phyloP scores from a whole-genome alignment of 2,888 invertebrate species.

The Aromia moschata region DNA sequence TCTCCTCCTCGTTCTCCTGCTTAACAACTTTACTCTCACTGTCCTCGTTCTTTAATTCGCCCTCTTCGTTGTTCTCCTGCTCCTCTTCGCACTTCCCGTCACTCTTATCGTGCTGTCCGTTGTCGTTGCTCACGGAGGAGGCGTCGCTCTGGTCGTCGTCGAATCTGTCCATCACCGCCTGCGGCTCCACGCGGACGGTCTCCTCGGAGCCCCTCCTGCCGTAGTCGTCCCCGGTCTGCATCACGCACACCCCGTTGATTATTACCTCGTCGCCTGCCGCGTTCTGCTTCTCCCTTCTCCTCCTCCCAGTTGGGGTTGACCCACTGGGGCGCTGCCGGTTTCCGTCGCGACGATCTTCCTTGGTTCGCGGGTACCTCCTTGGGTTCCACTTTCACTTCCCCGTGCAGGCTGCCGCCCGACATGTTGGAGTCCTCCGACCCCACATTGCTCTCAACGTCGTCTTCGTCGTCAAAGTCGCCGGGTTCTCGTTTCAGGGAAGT shows the following conservation, averaged over 20 bases:
- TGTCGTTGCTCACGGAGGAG: slow-evolving; percentile 60
- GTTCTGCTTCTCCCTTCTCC: slow-evolving; percentile 67
- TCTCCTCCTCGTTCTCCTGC: slow-evolving; percentile 70
- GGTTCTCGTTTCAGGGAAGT: slow-evolving; percentile 81
- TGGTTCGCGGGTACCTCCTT: slow-evolving; percentile 60
- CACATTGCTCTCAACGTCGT: slow-evolving; percentile 79
- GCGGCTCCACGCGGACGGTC: slow-evolving; percentile 80
- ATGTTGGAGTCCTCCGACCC: slow-evolving; percentile 74
- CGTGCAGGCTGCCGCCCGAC: slow-evolving; percentile 64
- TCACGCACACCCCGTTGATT: slow-evolving; percentile 93
- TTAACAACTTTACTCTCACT: slow-evolving; percentile 67
- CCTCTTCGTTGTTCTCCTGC: slow-evolving; percentile 49
- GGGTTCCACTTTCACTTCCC: slow-evolving; percentile 69
- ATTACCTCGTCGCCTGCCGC: slow-evolving; percentile 81
- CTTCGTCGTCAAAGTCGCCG: slow-evolving; percentile 82
- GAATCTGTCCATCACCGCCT: slow-evolving; percentile 73
- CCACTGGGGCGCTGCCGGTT: slow-evolving; percentile 97
- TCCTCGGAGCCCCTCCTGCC: slow-evolving; percentile 69
- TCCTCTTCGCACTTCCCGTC: slow-evolving; percentile 44
- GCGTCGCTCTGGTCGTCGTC: slow-evolving; percentile 67
- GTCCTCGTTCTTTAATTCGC: slow-evolving; percentile 46
- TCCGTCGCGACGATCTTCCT: slow-evolving; percentile 76
- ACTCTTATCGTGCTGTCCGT: slow-evolving; percentile 45
- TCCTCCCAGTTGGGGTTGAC: slow-evolving; percentile 95
- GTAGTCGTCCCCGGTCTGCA: slow-evolving; percentile 86